Percentiles rank a stretch among this genome's conserved stretches.
These are phyloP conservation scores for Vimba vimba DNA, from an alignment of 2,113 vertebrate species.

Conservation along the genomic window DNA sequence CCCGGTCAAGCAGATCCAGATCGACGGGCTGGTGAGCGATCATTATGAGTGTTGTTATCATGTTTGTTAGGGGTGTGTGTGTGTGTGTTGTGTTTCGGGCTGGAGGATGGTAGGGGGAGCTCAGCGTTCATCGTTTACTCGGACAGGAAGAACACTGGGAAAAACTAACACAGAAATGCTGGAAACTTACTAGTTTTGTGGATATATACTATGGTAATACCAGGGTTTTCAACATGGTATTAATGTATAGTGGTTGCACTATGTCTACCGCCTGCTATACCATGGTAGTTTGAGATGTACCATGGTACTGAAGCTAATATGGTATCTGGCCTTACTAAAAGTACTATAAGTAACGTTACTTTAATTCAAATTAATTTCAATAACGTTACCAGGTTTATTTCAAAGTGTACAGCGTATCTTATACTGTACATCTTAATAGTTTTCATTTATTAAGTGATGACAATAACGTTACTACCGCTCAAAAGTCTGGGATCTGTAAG, in stretches of 20 bases:
- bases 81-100: neutral
- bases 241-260: neutral
- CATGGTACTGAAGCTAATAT: neutral
- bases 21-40: conserved; percentile 74
- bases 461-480: too few relatives aligned
- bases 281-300: neutral
- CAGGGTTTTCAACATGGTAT: neutral
- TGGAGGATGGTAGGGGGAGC: neutral
- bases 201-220: neutral
- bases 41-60: too few relatives aligned
- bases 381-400: too few relatives aligned
- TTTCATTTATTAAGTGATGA: too few relatives aligned
- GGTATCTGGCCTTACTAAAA: neutral
- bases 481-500: too few relatives aligned
- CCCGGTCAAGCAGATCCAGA: conserved; percentile 75
- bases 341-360: too few relatives aligned
- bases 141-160: neutral
- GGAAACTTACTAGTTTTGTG: neutral
- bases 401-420: too few relatives aligned
- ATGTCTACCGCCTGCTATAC: neutral
- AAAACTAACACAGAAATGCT: neutral
- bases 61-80: too few relatives aligned
- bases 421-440: too few relatives aligned
- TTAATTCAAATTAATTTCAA: too few relatives aligned
- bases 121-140: neutral